These are phyloP conservation scores for Penaeus japonicus DNA, from an alignment of 1,140 invertebrate species.

Conservation along the genomic window DNA sequence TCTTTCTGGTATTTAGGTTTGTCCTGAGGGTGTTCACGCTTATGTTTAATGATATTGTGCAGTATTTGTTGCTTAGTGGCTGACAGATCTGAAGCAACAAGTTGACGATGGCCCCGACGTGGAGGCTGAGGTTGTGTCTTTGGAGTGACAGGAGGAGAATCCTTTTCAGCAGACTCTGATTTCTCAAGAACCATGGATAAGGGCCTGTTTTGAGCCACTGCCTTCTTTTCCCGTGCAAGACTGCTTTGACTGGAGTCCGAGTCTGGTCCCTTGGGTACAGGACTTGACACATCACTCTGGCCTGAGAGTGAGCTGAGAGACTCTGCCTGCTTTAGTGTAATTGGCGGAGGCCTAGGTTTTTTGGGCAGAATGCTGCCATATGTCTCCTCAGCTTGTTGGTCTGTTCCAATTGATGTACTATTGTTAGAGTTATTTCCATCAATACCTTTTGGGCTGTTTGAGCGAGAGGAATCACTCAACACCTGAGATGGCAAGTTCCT, in stretches of 20 bases:
- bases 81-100: slow-evolving; percentile 37
- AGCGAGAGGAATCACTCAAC: slow-evolving; percentile 54
- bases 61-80: slow-evolving; percentile 37
- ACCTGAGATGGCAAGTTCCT: slow-evolving; percentile 58
- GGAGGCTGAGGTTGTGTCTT: slow-evolving; percentile 49
- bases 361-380: slow-evolving; percentile 38
- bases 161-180: slow-evolving; percentile 59
- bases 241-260: slow-evolving; percentile 55
- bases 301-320: slow-evolving; percentile 62
- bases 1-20: slow-evolving; percentile 28
- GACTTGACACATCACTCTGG: slow-evolving; percentile 59
- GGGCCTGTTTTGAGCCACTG: slow-evolving; percentile 60
- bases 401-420: neutral
- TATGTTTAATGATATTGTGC: slow-evolving; percentile 31
- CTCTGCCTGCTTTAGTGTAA: slow-evolving; percentile 60
- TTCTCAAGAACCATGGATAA: slow-evolving; percentile 62
- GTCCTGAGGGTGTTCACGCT: slow-evolving; percentile 10
- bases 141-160: slow-evolving; percentile 25
- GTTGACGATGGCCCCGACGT: slow-evolving; percentile 26
- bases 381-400: slow-evolving; percentile 3
- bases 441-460: slow-evolving; percentile 52
- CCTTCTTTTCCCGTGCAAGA: slow-evolving; percentile 42
- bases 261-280: slow-evolving; percentile 30
- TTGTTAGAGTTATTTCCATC: slow-evolving; percentile 17
- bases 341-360: slow-evolving; percentile 27